Evolutionary conservation across 2,113 vertebrate species (phyloP).

Genomic region (Odocoileus virginianus): DNA sequence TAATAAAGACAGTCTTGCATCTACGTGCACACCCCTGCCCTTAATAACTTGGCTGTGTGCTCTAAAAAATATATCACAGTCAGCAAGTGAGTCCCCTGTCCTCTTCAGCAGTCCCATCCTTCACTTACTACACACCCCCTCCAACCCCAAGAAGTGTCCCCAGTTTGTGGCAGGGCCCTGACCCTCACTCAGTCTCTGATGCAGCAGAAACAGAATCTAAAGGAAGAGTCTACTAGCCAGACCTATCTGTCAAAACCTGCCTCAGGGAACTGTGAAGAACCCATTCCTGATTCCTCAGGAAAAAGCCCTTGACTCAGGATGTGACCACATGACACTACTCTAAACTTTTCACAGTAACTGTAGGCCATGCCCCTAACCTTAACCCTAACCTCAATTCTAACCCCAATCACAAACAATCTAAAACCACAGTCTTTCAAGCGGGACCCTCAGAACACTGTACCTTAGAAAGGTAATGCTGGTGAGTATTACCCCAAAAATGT

Average conservation of each 20-base stretch:
- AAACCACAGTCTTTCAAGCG: neutral
- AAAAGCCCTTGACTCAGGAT: neutral
- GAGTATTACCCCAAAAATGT: neutral
- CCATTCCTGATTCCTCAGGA: neutral
- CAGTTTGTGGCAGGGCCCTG: neutral
- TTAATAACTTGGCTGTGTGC: neutral
- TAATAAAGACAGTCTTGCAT: neutral
- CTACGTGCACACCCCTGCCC: rapidly evolving
- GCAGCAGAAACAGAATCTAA: neutral
- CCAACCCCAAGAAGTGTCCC: neutral
- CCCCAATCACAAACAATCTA: neutral
- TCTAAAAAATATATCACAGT: neutral
- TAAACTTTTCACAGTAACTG: neutral
- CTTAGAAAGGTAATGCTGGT: neutral
- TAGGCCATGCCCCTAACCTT: neutral
- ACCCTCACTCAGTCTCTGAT: neutral
- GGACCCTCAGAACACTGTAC: neutral
- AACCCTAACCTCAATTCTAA: neutral
- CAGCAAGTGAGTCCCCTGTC: neutral
- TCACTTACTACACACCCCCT: neutral
- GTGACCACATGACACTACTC: neutral
- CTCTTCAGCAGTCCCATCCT: neutral
- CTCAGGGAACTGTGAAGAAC: neutral
- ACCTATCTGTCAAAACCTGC: neutral
- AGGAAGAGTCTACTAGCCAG: neutral